A percentile compares a stretch with the other conserved stretches of the same genome.
These are phyloP conservation scores for Acrocephalus scirpaceus DNA, from an alignment of 2,797 vertebrate genomes.

Conservation along the genomic window DNA sequence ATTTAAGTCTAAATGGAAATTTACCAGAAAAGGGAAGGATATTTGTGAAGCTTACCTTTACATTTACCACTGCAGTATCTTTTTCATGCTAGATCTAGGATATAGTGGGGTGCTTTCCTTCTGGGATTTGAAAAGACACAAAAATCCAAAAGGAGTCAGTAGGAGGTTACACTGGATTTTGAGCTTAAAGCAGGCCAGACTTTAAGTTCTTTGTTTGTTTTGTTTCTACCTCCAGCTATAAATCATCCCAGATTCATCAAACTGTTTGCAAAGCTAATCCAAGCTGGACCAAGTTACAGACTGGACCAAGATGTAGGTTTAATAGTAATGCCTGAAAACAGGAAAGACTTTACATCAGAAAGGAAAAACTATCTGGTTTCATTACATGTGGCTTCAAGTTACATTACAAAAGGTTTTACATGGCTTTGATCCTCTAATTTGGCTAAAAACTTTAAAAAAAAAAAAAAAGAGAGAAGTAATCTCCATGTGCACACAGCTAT, in stretches of 20 bases:
- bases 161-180: slow-evolving; percentile 19
- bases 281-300: slow-evolving; percentile 48
- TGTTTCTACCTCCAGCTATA: slow-evolving; percentile 44
- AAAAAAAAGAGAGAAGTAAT: neutral
- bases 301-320: slow-evolving; percentile 43
- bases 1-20: slow-evolving; percentile 1
- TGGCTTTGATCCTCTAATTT: slow-evolving; percentile 62
- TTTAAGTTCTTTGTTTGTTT: slow-evolving; percentile 40
- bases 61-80: neutral
- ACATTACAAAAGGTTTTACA: slow-evolving; percentile 55
- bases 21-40: neutral
- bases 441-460: neutral
- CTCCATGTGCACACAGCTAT: neutral
- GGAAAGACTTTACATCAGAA: slow-evolving; percentile 65
- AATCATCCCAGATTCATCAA: slow-evolving; percentile 56
- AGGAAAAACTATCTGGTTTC: slow-evolving; percentile 63
- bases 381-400: slow-evolving; percentile 62
- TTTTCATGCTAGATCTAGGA: neutral
- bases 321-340: slow-evolving; percentile 64
- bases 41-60: neutral
- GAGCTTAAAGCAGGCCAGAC: neutral
- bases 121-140: neutral
- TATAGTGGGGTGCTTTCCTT: neutral
- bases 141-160: slow-evolving; percentile 17
- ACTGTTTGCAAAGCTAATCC: slow-evolving; percentile 52